Conservation (phyloP, 2,888 invertebrate genomes). For the Thereva nobilitata region DNA sequence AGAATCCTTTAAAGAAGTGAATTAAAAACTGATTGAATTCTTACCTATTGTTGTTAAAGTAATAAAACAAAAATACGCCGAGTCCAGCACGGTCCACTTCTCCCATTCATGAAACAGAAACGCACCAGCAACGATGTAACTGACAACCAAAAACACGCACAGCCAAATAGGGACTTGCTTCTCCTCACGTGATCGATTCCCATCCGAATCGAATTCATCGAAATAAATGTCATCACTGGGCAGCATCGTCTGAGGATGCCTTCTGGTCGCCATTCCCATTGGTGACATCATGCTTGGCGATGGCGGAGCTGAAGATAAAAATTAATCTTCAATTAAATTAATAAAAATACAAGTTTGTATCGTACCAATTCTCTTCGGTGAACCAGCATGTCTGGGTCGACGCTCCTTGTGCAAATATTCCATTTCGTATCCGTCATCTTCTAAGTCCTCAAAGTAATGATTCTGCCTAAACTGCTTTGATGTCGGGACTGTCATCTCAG, state of each 20-base stretch:
- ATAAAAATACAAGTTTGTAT: neutral
- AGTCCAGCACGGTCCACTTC: slow-evolving; percentile 82
- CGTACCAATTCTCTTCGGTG: slow-evolving; percentile 1
- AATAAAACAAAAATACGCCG: slow-evolving; percentile 92
- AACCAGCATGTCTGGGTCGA: slow-evolving; percentile 25
- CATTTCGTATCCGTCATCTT: slow-evolving; percentile 48
- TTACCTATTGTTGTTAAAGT: slow-evolving; percentile 85
- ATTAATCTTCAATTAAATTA: slow-evolving; percentile 20
- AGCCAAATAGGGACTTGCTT: slow-evolving; percentile 86
- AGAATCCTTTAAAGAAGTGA: neutral
- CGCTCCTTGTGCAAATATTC: slow-evolving; percentile 46
- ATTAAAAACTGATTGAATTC: slow-evolving; percentile 4
- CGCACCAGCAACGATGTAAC: slow-evolving; percentile 88
- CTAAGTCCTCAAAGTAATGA: slow-evolving; percentile 50
- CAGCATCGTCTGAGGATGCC: slow-evolving; percentile 59
- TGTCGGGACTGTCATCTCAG: slow-evolving; percentile 44
- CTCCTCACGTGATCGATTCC: slow-evolving; percentile 56
- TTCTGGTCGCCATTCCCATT: slow-evolving; percentile 67
- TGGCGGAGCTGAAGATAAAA: slow-evolving; percentile 44
- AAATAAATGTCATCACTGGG: slow-evolving; percentile 67
- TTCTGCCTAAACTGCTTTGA: slow-evolving; percentile 36
- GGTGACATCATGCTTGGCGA: slow-evolving; percentile 72
- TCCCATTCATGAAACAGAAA: slow-evolving; percentile 86
- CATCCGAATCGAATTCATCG: slow-evolving; percentile 60
- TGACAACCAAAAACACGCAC: slow-evolving; percentile 83